phyloP scores from a whole-genome alignment of 2,113 vertebrate genomes.

The Ascaphus truei region DNA sequence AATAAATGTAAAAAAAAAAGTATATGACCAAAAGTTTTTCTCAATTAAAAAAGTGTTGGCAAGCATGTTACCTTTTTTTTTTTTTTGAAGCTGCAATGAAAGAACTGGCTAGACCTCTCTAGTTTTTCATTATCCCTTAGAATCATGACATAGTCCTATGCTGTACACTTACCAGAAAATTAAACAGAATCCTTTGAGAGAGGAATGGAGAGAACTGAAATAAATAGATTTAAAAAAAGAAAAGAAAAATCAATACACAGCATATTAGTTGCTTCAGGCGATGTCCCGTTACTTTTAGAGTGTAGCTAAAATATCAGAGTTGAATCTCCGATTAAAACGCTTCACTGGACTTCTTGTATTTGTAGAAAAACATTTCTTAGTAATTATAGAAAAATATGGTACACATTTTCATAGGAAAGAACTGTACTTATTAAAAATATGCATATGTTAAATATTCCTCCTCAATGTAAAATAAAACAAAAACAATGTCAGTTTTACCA shows the following conservation, averaged over 20 bases:
- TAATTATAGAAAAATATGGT: too few species aligned
- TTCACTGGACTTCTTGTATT: not conserved
- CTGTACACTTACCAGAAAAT: slow-evolving; percentile 37
- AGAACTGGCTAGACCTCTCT: slow-evolving; percentile 43
- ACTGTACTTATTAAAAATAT: too few species aligned
- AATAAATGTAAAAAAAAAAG: too few species aligned
- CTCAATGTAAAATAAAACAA: too few species aligned
- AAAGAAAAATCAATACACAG: slow-evolving; percentile 45
- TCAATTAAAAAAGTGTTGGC: too few species aligned
- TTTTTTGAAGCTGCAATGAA: slow-evolving; percentile 25
- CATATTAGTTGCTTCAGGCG: slow-evolving; percentile 38
- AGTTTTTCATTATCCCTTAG: slow-evolving; percentile 47
- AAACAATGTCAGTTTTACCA: too few species aligned
- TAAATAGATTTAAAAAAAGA: slow-evolving; percentile 40
- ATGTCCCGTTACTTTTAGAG: slow-evolving; percentile 30
- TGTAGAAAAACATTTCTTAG: not conserved
- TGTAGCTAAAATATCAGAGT: slow-evolving; percentile 5
- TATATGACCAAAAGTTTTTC: too few species aligned
- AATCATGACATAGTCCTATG: slow-evolving; percentile 37
- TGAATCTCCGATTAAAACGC: slow-evolving; percentile 2
- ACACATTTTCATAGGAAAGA: too few species aligned
- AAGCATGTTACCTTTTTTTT: too few species aligned
- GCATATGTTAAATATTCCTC: too few species aligned
- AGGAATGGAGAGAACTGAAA: slow-evolving; percentile 32
- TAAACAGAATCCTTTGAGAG: slow-evolving; percentile 30